Evolutionary conservation across 2,888 invertebrate species (phyloP), one percentile per base, ranked within the genome.

Genomic region (Gymnosoma rotundatum): DNA sequence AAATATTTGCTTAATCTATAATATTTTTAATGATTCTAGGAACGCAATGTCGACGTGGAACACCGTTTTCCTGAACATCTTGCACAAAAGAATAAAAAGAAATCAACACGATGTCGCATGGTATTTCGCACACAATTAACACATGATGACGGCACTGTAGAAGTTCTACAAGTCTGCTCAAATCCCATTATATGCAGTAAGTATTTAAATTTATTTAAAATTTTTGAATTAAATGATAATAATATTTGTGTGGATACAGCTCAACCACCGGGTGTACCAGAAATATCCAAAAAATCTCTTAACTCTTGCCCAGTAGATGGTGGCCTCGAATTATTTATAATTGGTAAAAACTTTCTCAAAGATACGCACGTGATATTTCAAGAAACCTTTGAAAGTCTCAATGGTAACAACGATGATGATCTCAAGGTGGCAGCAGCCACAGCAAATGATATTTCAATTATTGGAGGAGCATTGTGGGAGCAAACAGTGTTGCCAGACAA

Each of bases 21-120:
- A n/a, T n/a, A n/a, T n/a, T n/a, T 4, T 52, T 3, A 14, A 56
- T 45, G 6, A 14, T 48, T 79, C 0, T 87, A 94, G 94, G 98
- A 98, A 91, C 94, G 98, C 87, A 98, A 98, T 93, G 98, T 98
- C 32, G 98, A 99, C 92, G 98, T 99, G 25, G 97, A 97, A 91
- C 96, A 97, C 91, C 93, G 98, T 84, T 97, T 98, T 92, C 97
- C 97, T 0, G 97, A 97, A 88, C 94, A 96, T 87, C 93, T 96
- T 73, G 95, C 95, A 0, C 94, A 95, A 63, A 94, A 97, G 84
- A 97, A 96, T 91, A 97, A 97, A 93, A 98, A 98, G 93, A 98
- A 98, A 93, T 98, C 98, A 0, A 98, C 98, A 0, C 94, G 97
- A 78, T 98, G 98, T 90, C 95, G 98, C 67, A 97, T 99, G 96